Conservation (phyloP, 2,888 invertebrate species). For the Drosophila pullipes region DNA sequence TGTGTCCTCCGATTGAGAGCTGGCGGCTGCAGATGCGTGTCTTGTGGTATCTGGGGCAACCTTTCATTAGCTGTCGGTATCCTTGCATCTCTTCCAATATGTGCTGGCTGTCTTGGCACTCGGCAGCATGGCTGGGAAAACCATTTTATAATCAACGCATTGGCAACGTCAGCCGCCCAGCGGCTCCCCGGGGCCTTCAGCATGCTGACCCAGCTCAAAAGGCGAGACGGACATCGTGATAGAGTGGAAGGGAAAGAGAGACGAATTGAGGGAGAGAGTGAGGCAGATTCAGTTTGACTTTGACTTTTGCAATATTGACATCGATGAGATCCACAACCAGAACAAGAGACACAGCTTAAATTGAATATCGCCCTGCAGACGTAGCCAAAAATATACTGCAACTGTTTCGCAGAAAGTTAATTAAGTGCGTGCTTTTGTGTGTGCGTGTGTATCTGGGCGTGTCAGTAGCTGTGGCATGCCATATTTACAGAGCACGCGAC, state of each 20-base stretch:
- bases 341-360: slow-evolving; percentile 32
- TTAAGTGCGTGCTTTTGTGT: slow-evolving; percentile 35
- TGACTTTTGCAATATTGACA: slow-evolving; percentile 48
- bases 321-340: slow-evolving; percentile 16
- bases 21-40: slow-evolving; percentile 24
- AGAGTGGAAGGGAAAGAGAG: neutral
- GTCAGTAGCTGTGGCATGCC: slow-evolving; percentile 1
- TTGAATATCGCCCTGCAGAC: slow-evolving; percentile 48
- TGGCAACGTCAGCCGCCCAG: slow-evolving; percentile 48
- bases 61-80: slow-evolving; percentile 66
- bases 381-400: slow-evolving; percentile 36
- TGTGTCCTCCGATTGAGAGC: slow-evolving; percentile 9
- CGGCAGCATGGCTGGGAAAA: slow-evolving; percentile 32
- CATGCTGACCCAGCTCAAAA: slow-evolving; percentile 53
- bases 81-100: slow-evolving; percentile 39
- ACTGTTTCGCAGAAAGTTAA: slow-evolving; percentile 44
- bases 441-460: neutral
- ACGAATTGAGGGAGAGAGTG: neutral
- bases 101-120: slow-evolving; percentile 28
- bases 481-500: slow-evolving; percentile 42
- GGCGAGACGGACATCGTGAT: neutral
- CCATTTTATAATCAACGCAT: slow-evolving; percentile 50
- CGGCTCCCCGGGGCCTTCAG: slow-evolving; percentile 48
- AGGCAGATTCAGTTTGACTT: slow-evolving; percentile 36
- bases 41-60: slow-evolving; percentile 34